phyloP scores from a whole-genome alignment of 1,140 invertebrate species.

The Myzus persicae region DNA sequence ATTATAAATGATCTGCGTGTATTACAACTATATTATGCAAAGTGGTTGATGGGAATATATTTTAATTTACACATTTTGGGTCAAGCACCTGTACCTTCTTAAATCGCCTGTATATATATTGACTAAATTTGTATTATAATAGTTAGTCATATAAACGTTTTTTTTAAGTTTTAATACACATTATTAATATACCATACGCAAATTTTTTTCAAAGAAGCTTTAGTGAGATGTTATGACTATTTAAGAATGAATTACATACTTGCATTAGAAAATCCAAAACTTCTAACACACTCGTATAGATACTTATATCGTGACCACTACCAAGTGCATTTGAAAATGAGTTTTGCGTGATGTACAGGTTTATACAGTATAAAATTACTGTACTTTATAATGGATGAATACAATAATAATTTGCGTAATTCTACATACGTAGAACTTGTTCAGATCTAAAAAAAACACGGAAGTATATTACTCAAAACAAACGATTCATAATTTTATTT shows the following conservation, averaged over 20 bases:
- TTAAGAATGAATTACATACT: neutral
- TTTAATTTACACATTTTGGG: neutral
- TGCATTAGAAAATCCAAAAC: neutral
- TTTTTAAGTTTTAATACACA: neutral
- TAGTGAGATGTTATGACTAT: neutral
- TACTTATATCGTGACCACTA: neutral
- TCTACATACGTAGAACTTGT: neutral
- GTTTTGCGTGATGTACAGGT: neutral
- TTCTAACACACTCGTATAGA: neutral
- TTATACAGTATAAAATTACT: neutral
- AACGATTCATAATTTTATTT: neutral
- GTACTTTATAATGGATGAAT: neutral
- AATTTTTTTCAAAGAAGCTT: neutral
- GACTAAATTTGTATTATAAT: neutral
- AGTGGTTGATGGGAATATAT: neutral
- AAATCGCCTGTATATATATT: neutral
- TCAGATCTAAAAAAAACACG: slow-evolving; percentile 14
- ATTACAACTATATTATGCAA: neutral
- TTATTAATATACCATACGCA: neutral
- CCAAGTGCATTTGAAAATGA: neutral
- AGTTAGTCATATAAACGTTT: neutral
- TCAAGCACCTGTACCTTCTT: neutral
- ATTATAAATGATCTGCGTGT: neutral
- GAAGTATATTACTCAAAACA: slow-evolving; percentile 9
- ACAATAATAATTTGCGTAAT: neutral